Conservation (phyloP, 2,888 invertebrate species). For the Hypomecis atomaria region DNA sequence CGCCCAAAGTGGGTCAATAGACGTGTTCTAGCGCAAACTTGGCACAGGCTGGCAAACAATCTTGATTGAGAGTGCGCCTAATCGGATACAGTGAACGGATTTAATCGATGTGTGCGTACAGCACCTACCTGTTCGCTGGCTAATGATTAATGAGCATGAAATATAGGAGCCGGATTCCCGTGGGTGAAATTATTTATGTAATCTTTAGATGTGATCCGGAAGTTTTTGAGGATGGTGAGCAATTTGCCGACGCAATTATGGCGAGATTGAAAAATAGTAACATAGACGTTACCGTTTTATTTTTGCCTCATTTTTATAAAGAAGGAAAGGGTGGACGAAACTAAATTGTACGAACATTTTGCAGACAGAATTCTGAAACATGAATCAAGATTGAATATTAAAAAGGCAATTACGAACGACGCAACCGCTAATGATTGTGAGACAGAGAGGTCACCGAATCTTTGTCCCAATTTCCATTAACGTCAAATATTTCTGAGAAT, state of each 20-base stretch:
- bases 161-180: slow-evolving; percentile 26
- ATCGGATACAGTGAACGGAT: slow-evolving; percentile 62
- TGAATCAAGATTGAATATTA: neutral
- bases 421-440: neutral
- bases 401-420: neutral
- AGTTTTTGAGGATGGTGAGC: slow-evolving; percentile 11
- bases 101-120: slow-evolving; percentile 51
- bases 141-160: slow-evolving; percentile 31
- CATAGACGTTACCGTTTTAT: neutral
- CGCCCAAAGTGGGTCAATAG: slow-evolving; percentile 63
- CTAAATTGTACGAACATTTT: neutral
- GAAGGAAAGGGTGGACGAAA: neutral
- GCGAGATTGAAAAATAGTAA: slow-evolving; percentile 7
- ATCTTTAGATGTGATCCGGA: slow-evolving; percentile 22
- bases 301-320: neutral
- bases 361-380: neutral
- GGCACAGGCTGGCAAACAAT: slow-evolving; percentile 70
- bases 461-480: slow-evolving; percentile 12
- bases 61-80: slow-evolving; percentile 74
- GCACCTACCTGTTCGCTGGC: slow-evolving; percentile 20
- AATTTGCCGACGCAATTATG: slow-evolving; percentile 4
- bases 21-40: slow-evolving; percentile 62
- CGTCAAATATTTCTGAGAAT: slow-evolving; percentile 13
- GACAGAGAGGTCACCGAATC: slow-evolving; percentile 10
- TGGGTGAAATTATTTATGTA: slow-evolving; percentile 33